phyloP scores from a whole-genome alignment of 2,113 vertebrate genomes.

The Oceanodroma tethys region DNA sequence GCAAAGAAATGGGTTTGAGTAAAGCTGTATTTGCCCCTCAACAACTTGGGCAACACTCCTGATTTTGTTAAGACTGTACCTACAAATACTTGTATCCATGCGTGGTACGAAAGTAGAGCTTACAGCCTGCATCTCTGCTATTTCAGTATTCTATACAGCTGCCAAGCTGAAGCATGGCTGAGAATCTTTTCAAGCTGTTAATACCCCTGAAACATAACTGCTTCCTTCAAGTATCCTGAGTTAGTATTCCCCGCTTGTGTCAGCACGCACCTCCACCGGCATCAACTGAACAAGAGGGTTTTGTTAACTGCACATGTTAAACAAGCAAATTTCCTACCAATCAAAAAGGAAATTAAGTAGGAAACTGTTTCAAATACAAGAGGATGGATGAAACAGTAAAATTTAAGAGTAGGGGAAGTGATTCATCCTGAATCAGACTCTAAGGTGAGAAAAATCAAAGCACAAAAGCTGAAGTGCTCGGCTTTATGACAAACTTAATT shows the following conservation, averaged over 20 bases:
- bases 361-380: background rate
- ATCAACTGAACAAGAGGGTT: background rate
- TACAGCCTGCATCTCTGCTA: background rate
- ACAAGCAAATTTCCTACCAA: background rate
- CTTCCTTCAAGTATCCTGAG: background rate
- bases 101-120: fast-evolving
- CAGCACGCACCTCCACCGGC: background rate
- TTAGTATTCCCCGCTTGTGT: background rate
- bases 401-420: background rate
- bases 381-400: background rate
- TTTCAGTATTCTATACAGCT: background rate
- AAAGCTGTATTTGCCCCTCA: background rate
- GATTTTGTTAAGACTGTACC: background rate
- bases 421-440: background rate
- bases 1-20: background rate
- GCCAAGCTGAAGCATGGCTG: background rate
- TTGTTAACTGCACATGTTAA: background rate
- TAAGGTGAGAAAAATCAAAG: background rate
- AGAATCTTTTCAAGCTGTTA: background rate
- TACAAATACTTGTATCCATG: background rate
- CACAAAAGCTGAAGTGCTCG: background rate
- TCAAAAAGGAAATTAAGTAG: background rate
- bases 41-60: background rate
- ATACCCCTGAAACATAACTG: background rate
- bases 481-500: background rate